A percentile compares a stretch with the other conserved stretches of the same genome.
phyloP scores from a whole-genome alignment of 2,797 vertebrate genomes.

The Scyliorhinus canicula region DNA sequence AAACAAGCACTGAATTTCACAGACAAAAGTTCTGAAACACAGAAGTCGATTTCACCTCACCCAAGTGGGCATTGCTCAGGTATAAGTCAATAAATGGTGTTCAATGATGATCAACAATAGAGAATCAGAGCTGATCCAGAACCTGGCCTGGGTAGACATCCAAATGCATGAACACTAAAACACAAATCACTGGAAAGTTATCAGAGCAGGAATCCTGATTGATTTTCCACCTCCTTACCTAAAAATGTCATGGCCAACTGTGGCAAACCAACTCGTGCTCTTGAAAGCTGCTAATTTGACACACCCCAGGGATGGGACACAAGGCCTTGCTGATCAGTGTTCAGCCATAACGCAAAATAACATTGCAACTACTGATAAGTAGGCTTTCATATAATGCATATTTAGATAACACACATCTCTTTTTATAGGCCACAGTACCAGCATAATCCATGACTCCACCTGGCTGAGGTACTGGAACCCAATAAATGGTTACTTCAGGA shows the following conservation, averaged over 20 bases:
- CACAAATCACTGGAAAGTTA: neutral
- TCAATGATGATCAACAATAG: neutral
- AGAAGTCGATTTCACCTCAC: neutral
- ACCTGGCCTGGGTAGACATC: no score
- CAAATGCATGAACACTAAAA: neutral
- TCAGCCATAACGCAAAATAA: neutral
- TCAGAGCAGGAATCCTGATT: neutral
- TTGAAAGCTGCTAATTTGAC: neutral
- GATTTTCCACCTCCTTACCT: neutral
- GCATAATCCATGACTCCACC: neutral
- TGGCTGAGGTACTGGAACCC: neutral
- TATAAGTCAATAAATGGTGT: neutral
- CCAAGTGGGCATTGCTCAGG: neutral
- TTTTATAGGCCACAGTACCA: neutral
- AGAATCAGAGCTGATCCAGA: neutral
- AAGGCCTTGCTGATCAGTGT: neutral
- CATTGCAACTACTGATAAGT: neutral
- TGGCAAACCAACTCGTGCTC: neutral
- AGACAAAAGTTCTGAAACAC: neutral
- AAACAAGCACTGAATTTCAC: neutral
- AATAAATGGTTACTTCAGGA: neutral
- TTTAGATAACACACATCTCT: neutral
- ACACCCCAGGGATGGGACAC: neutral
- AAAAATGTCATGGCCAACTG: neutral
- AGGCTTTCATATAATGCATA: neutral